Percentiles rank a stretch among this genome's conserved stretches.
Evolutionary conservation across 2,888 invertebrate species (phyloP).

Genomic region (Vannuccia rotundouncinata): DNA sequence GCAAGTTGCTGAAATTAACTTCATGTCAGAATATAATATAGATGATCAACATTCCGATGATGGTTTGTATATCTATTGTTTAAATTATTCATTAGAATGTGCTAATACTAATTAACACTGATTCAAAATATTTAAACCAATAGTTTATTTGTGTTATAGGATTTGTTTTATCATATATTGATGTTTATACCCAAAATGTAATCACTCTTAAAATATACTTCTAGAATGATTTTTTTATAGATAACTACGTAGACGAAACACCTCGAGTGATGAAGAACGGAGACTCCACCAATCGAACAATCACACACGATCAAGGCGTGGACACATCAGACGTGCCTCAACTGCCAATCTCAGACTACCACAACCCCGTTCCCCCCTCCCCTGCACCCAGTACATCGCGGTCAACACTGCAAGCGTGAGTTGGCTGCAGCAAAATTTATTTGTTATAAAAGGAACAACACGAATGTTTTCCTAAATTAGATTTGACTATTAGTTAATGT

Average conservation of each 20-base stretch:
- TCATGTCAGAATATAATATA: not conserved
- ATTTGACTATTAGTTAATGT: too few relatives aligned
- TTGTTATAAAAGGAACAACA: too few relatives aligned
- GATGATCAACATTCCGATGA: not conserved
- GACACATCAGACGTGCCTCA: not conserved
- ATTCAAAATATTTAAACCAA: too few relatives aligned
- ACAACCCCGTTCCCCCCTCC: not conserved
- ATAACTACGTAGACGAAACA: not conserved
- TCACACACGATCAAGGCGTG: not conserved
- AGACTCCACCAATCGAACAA: not conserved
- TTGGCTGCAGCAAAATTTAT: too few relatives aligned
- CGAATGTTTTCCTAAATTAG: too few relatives aligned
- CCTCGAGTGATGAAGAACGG: not conserved
- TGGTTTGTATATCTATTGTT: not conserved
- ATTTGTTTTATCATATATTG: not conserved
- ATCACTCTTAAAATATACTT: not conserved
- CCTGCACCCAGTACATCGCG: not conserved
- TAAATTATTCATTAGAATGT: too few relatives aligned
- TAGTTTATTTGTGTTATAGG: too few relatives aligned
- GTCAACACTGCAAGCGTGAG: not conserved
- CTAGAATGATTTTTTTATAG: not conserved
- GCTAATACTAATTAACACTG: too few relatives aligned
- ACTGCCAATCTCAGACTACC: not conserved
- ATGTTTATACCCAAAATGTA: not conserved
- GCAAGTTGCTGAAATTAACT: slow-evolving; percentile 37